A percentile compares a stretch with the other conserved stretches of the same genome.
These are phyloP conservation scores for Eupeodes latifasciatus DNA, from an alignment of 2,888 invertebrate species.

Conservation along the genomic window DNA sequence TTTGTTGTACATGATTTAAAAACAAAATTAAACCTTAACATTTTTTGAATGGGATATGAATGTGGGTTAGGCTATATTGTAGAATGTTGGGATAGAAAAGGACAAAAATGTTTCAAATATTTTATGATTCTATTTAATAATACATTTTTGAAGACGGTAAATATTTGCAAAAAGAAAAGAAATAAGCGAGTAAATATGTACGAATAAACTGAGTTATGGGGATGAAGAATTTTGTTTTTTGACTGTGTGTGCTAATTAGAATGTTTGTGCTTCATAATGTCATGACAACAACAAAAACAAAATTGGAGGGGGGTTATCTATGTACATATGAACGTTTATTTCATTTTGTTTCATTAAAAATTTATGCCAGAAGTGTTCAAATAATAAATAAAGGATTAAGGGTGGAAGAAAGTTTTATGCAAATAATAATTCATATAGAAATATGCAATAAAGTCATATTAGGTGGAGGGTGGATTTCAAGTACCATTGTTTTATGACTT, in stretches of 20 bases:
- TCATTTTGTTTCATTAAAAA: background rate
- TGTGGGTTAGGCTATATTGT: no score
- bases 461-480: no score
- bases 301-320: background rate
- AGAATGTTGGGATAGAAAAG: background rate
- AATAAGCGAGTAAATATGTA: background rate
- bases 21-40: background rate
- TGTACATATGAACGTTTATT: background rate
- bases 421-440: background rate
- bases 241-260: constrained; percentile 30
- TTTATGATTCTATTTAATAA: constrained; percentile 11
- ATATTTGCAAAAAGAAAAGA: constrained; percentile 16
- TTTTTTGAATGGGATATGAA: background rate
- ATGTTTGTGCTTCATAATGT: constrained; percentile 23
- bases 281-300: background rate
- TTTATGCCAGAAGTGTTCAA: constrained; percentile 26
- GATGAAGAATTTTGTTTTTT: background rate
- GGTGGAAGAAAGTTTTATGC: background rate
- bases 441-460: no score
- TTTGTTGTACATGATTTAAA: constrained; percentile 1
- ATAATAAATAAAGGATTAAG: constrained; percentile 4
- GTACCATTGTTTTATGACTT: no score
- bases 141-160: background rate
- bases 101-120: background rate
- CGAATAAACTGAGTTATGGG: background rate